These are phyloP conservation scores for Emydoidea blandingii DNA, from an alignment of 2,797 vertebrate species.

Conservation along the genomic window DNA sequence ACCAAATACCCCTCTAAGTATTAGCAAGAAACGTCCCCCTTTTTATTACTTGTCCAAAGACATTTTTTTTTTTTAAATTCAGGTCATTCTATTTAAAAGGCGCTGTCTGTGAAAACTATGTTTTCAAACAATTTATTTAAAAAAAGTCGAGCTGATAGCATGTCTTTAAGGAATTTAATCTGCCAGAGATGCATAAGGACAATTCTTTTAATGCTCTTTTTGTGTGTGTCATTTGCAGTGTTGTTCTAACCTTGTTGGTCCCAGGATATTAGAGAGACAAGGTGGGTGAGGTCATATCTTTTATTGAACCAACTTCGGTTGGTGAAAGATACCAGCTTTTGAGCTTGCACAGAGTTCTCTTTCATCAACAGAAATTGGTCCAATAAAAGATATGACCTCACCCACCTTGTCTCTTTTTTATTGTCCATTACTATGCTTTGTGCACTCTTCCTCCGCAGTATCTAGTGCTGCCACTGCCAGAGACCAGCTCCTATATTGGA, in stretches of 20 bases:
- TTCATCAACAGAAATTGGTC: too few relatives aligned
- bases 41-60: background rate
- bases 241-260: too few relatives aligned
- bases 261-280: too few relatives aligned
- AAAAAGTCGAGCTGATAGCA: background rate
- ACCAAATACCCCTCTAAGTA: background rate
- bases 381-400: too few relatives aligned
- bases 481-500: accelerated
- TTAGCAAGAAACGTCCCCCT: background rate
- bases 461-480: accelerated
- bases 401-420: background rate
- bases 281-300: too few relatives aligned
- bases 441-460: background rate
- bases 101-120: background rate
- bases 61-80: background rate
- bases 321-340: too few relatives aligned
- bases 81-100: background rate
- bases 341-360: too few relatives aligned
- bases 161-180: too few relatives aligned
- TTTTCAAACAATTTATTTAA: background rate
- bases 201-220: too few relatives aligned
- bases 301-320: too few relatives aligned
- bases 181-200: too few relatives aligned
- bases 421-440: accelerated
- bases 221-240: too few relatives aligned